Conservation (phyloP, 2,888 invertebrate genomes). For the Pachycephus smyrnensis region DNA sequence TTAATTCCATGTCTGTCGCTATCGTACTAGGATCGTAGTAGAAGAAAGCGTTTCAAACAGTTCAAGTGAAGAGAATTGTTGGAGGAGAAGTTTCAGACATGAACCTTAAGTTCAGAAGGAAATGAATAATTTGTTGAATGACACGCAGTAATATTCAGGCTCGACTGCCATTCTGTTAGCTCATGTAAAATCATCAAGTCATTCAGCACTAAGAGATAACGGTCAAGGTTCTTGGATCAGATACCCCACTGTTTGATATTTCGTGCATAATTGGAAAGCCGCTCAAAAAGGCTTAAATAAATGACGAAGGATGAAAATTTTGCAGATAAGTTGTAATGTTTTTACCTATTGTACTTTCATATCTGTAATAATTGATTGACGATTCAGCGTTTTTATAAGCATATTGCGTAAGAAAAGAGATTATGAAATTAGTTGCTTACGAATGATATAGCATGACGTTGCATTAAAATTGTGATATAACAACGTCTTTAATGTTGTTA, state of each 20-base stretch:
- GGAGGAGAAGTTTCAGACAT: not conserved
- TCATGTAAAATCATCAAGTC: not conserved
- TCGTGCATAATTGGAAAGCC: not conserved
- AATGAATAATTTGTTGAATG: not conserved
- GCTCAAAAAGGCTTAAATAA: not conserved
- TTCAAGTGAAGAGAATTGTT: not conserved
- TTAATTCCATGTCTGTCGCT: slow-evolving; percentile 37
- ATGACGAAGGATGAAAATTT: not conserved
- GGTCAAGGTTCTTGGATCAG: not conserved
- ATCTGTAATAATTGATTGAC: not conserved
- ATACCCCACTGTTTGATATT: not conserved
- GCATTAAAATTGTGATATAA: no score
- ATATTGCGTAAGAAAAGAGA: not conserved
- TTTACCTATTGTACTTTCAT: not conserved
- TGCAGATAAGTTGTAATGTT: not conserved
- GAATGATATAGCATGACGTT: no score
- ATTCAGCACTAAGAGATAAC: not conserved
- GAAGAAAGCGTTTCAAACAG: not conserved
- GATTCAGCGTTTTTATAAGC: not conserved
- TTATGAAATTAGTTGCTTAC: no score
- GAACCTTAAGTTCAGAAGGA: not conserved
- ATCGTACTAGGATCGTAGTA: not conserved
- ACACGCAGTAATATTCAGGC: not conserved
- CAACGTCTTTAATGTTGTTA: no score
- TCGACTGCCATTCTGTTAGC: not conserved